Evolutionary conservation across 1,140 invertebrate species (phyloP), one percentile per base, ranked within the genome.

Genomic region (Thaumetopoea pityocampa): DNA sequence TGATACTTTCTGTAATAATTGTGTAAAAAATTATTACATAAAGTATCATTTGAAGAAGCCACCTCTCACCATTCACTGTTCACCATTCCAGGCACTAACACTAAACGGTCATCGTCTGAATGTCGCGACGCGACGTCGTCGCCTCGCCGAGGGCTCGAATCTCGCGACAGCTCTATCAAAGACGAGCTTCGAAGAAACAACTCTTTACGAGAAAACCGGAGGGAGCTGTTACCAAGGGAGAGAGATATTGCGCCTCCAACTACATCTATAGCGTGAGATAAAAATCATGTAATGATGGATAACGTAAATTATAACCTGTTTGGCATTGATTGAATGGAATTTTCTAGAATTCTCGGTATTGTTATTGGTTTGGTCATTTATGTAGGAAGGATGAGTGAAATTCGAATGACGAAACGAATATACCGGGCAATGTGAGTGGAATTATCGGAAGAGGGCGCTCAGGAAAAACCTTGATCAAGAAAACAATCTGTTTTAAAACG

Each of bases 61-160:
- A 19, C 18, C 5, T 17, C 1, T 10, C 12, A 24, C 5, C 20
- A 17, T 8, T 19, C 19, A 19, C 23, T 18, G 12, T 10, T 1
- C 8, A 6, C 7, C 23, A 24, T 16, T n/a, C 1, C 54, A 83
- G 79, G 76, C 35, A 69, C 70, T 2, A 67, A 85, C 55, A 85
- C 82, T 17, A 85, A 84, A 33, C 64, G 84, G 7, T 85, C 82
- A 7, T 82, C 82, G 1, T 85, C 82, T 3, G 84, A 86, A 45
- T 85, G 82, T 32, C 48, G 79, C 1, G 79, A 83, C 14, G 46
- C 65, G 3, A 56, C 53, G 1, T 70, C 64, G 1, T 78, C 78
- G 3, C 74, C 71, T 0, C 66, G 74, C 0, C 57, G 74, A 1
- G 72, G 72, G 0, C 55, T 77, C 18, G 67, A 73, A 4, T 69